phyloP scores from a whole-genome alignment of 2,888 invertebrate genomes.

The Didymodactylos carnosus region DNA sequence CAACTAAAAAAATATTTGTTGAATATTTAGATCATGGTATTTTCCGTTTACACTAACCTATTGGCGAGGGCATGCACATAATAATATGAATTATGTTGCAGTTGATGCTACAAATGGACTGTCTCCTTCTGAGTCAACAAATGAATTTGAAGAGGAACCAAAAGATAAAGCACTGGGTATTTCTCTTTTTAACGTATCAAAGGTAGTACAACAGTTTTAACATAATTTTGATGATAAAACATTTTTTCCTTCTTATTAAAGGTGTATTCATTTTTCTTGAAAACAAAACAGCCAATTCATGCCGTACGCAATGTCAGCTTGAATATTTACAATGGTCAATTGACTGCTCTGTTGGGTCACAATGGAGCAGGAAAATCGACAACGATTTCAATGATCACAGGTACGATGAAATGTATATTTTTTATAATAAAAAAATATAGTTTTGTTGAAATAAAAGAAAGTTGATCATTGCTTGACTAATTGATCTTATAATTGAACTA shows the following conservation, averaged over 20 bases:
- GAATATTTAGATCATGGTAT: not conserved
- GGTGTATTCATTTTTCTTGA: not conserved
- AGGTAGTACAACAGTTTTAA: not conserved
- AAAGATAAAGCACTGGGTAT: not conserved
- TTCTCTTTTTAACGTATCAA: conserved; percentile 3
- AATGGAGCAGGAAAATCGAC: conserved; percentile 59
- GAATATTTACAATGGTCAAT: conserved; percentile 59
- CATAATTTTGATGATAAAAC: not conserved
- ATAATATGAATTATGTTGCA: too few relatives aligned
- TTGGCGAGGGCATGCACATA: not conserved
- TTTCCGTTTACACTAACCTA: not conserved
- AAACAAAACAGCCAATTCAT: conserved; percentile 22
- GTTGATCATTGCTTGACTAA: too few relatives aligned
- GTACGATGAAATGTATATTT: too few relatives aligned
- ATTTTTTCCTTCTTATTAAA: not conserved
- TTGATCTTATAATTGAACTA: too few relatives aligned
- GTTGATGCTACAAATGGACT: too few relatives aligned
- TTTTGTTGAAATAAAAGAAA: too few relatives aligned
- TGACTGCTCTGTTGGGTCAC: conserved; percentile 65
- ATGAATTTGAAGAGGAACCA: conserved; percentile 6
- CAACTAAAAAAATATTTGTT: not conserved
- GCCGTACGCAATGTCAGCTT: conserved; percentile 52
- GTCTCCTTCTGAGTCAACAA: not conserved
- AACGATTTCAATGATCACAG: conserved; percentile 75
- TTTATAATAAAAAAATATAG: too few relatives aligned